Evolutionary conservation across 1,140 invertebrate genomes (phyloP).

Genomic region (Watersipora subatra): DNA sequence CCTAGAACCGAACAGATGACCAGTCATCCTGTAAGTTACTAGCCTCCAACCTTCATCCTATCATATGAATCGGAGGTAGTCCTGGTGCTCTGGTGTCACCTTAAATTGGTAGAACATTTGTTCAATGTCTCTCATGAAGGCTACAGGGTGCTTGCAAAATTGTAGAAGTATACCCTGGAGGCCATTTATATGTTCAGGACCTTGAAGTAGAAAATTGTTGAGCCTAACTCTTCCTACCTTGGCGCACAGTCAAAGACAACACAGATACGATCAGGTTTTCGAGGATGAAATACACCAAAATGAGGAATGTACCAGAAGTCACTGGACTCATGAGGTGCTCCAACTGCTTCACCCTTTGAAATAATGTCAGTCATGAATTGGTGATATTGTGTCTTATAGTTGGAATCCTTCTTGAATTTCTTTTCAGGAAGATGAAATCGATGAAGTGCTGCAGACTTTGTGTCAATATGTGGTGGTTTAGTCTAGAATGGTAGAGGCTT

Average conservation of each 20-base stretch:
- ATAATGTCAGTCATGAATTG: conserved; percentile 3
- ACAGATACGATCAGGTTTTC: conserved; percentile 11
- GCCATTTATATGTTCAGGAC: conserved; percentile 31
- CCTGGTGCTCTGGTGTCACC: background rate
- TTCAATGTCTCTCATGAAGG: conserved; percentile 20
- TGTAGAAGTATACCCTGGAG: conserved; percentile 17
- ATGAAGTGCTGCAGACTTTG: background rate
- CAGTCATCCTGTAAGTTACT: background rate
- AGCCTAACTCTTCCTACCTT: conserved; percentile 16
- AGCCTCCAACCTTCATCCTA: background rate
- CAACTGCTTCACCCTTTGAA: conserved; percentile 1
- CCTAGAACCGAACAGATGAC: too few species aligned
- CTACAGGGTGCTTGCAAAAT: conserved; percentile 17
- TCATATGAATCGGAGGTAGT: background rate
- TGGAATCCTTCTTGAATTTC: background rate
- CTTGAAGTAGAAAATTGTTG: conserved; percentile 14
- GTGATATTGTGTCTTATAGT: background rate
- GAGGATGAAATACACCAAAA: conserved; percentile 8
- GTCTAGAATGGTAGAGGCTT: background rate
- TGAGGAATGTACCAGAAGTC: conserved; percentile 14
- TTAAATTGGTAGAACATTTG: conserved; percentile 22
- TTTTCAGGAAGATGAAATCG: background rate
- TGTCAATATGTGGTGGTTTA: conserved; percentile 1
- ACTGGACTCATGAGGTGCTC: background rate
- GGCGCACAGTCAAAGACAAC: conserved; percentile 15